A percentile compares a stretch with the other conserved stretches of the same genome.
Evolutionary conservation across 2,113 vertebrate species (phyloP).

Genomic region (Rhombomys opimus): DNA sequence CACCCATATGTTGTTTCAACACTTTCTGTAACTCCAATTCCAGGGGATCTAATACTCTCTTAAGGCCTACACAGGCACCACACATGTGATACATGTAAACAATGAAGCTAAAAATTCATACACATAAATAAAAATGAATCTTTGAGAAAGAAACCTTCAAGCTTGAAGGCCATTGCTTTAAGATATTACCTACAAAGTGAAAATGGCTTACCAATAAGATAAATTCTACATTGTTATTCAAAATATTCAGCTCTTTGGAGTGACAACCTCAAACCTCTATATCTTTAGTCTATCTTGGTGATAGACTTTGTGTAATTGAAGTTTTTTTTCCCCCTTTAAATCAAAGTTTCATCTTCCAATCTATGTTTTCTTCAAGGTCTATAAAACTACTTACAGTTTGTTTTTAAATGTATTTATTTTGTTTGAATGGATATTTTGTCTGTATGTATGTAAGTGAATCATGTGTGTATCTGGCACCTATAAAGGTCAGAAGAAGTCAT

Average conservation of each 20-base stretch:
- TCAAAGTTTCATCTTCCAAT: background rate
- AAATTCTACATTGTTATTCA: background rate
- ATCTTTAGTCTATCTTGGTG: background rate
- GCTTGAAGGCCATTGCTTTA: constrained; percentile 22
- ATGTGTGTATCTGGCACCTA: background rate
- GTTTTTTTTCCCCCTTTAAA: background rate
- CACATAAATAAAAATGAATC: background rate
- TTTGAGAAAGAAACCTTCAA: background rate
- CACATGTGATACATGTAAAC: background rate
- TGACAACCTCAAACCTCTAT: background rate
- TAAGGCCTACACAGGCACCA: background rate
- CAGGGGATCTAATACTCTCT: background rate
- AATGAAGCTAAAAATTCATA: background rate
- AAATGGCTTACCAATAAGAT: background rate
- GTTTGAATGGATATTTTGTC: background rate
- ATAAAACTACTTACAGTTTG: background rate
- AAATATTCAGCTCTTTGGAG: background rate
- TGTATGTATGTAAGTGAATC: background rate
- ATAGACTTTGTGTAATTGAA: background rate
- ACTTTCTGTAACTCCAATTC: background rate
- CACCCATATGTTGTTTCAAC: background rate
- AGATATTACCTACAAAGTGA: background rate
- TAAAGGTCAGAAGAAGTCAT: background rate
- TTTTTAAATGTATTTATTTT: background rate
- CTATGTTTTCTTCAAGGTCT: background rate